Evolutionary conservation across 2,888 invertebrate genomes (phyloP).

Genomic region (Prenolepis imparis): DNA sequence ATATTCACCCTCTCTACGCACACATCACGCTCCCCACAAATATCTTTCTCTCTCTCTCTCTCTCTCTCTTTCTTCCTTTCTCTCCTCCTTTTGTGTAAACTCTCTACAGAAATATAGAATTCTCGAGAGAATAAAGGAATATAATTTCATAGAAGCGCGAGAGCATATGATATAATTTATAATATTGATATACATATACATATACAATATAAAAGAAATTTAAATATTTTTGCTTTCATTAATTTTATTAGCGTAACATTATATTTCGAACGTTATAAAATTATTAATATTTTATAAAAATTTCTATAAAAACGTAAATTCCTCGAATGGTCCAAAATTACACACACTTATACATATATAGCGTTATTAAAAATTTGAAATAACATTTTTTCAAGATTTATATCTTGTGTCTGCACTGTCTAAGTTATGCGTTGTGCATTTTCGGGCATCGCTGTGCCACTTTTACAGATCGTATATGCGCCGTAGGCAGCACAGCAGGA

Average conservation of each 20-base stretch:
- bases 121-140: background rate
- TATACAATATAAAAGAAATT: background rate
- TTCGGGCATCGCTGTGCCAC: slow-evolving; percentile 36
- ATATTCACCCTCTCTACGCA: background rate
- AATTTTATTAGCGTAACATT: background rate
- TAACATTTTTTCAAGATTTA: background rate
- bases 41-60: background rate
- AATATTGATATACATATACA: too few species aligned
- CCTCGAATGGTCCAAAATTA: background rate
- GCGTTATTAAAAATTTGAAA: slow-evolving; percentile 15
- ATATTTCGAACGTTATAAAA: background rate
- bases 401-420: background rate
- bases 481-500: slow-evolving; percentile 53
- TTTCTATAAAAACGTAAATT: background rate
- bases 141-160: background rate
- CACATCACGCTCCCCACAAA: background rate
- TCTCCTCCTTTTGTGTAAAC: slow-evolving; percentile 8
- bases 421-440: slow-evolving; percentile 21
- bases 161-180: too few species aligned
- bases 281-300: background rate
- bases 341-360: background rate
- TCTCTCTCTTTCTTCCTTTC: too few species aligned
- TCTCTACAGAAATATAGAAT: slow-evolving; percentile 22
- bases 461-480: slow-evolving; percentile 13
- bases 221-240: background rate